phyloP scores from a whole-genome alignment of 35 echinoderm and acorn worm species.

The Apostichopus californicus region DNA sequence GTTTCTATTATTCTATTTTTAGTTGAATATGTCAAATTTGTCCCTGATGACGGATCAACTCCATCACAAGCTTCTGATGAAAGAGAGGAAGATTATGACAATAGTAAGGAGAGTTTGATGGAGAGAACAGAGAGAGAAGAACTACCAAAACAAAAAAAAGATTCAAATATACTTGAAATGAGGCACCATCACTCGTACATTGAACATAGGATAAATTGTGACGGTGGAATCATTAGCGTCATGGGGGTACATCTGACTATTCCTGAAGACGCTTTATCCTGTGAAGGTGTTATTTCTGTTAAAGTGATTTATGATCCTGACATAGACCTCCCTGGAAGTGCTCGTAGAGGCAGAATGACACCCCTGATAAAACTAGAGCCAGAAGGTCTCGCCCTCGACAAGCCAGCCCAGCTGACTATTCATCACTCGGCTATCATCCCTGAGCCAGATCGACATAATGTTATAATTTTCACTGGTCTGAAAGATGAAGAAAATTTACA shows the following conservation, averaged over 20 bases:
- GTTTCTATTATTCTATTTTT: no score
- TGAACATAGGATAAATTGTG: neutral
- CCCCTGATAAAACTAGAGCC: neutral
- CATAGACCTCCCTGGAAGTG: neutral
- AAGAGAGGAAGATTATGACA: no score
- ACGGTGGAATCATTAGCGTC: neutral
- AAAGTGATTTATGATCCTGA: neutral
- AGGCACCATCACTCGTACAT: neutral
- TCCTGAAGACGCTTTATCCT: neutral
- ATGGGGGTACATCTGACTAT: neutral
- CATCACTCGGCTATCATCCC: neutral
- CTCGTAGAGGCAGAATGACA: neutral
- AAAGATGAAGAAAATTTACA: no score
- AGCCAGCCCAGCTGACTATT: neutral
- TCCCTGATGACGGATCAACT: no score
- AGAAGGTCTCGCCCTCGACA: neutral
- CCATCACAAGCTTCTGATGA: no score
- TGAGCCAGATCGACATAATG: neutral
- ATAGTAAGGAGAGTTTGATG: no score
- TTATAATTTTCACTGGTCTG: neutral
- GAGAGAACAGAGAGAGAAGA: no score
- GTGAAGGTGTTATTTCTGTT: neutral
- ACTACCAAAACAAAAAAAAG: no score
- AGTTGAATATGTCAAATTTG: no score
- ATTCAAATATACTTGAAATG: no score